Conservation (phyloP, 2,797 vertebrate species). For the Aulostomus chinensis region DNA sequence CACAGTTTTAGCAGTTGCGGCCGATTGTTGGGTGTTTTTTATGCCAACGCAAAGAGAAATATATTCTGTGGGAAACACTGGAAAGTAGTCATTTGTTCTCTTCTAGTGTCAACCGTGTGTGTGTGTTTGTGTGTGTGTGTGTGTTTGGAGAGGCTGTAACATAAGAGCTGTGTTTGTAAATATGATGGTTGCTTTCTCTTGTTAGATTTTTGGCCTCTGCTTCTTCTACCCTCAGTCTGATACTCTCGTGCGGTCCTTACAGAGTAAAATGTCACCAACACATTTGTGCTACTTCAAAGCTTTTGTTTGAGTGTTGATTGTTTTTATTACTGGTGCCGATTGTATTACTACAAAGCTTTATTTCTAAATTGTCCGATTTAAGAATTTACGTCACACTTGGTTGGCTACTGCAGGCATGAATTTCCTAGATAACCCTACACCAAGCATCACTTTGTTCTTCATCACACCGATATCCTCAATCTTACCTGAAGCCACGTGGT, state of each 20-base stretch:
- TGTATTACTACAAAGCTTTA: slow-evolving; percentile 22
- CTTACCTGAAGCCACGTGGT: slow-evolving; percentile 14
- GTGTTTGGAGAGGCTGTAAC: slow-evolving; percentile 60
- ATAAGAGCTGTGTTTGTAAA: slow-evolving; percentile 46
- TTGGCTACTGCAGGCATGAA: too few relatives aligned
- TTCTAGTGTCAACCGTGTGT: slow-evolving; percentile 26
- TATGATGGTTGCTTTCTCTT: slow-evolving; percentile 45
- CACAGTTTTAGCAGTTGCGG: too few relatives aligned
- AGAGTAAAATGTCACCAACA: slow-evolving; percentile 14
- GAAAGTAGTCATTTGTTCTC: slow-evolving; percentile 16
- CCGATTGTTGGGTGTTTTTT: too few relatives aligned
- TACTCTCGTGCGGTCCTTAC: slow-evolving; percentile 5
- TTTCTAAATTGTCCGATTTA: slow-evolving; percentile 9
- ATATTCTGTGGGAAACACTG: too few relatives aligned
- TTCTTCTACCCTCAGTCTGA: slow-evolving; percentile 17
- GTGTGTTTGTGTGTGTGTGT: too few relatives aligned
- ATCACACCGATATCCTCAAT: slow-evolving; percentile 19
- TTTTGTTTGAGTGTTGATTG: slow-evolving; percentile 24
- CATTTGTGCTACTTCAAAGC: slow-evolving; percentile 25
- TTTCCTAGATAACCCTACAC: slow-evolving; percentile 10
- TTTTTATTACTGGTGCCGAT: slow-evolving; percentile 20
- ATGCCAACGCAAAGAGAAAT: too few relatives aligned
- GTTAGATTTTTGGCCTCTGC: slow-evolving; percentile 26
- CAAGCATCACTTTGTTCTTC: slow-evolving; percentile 25
- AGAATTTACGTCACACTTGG: too few relatives aligned